Evolutionary conservation across 2,113 vertebrate genomes (phyloP).

Genomic region (Microtus ochrogaster): DNA sequence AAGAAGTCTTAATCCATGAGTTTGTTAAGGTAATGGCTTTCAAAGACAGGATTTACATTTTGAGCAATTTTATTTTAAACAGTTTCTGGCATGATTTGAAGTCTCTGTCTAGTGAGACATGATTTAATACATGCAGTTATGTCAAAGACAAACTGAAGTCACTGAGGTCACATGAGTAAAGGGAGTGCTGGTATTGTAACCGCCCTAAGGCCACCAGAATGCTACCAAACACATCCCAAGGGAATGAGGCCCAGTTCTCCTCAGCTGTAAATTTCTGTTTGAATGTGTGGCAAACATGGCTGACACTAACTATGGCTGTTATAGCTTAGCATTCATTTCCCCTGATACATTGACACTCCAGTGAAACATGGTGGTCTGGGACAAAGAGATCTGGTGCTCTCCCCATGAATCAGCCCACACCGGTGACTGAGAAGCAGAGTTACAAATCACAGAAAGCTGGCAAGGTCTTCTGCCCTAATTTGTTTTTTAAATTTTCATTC

Average conservation of each 20-base stretch:
- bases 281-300: constrained; percentile 36
- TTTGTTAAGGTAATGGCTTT: neutral
- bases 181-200: neutral
- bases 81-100: neutral
- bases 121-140: neutral
- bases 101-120: neutral
- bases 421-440: constrained; percentile 8
- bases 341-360: constrained; percentile 15
- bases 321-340: constrained; percentile 56
- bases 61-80: constrained; percentile 19
- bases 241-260: neutral
- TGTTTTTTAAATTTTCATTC: constrained; percentile 71
- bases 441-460: constrained; percentile 57
- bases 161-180: neutral
- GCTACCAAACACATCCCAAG: neutral
- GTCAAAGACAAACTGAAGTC: neutral
- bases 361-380: constrained; percentile 29
- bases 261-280: constrained; percentile 47
- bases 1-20: neutral
- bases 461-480: constrained; percentile 61
- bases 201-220: constrained; percentile 3
- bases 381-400: constrained; percentile 67
- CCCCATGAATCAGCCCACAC: constrained; percentile 14
- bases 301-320: constrained; percentile 30
- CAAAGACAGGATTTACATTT: constrained; percentile 11